These are phyloP conservation scores for Tamandua tetradactyla DNA, from an alignment of 2,797 vertebrate genomes.

Conservation along the genomic window DNA sequence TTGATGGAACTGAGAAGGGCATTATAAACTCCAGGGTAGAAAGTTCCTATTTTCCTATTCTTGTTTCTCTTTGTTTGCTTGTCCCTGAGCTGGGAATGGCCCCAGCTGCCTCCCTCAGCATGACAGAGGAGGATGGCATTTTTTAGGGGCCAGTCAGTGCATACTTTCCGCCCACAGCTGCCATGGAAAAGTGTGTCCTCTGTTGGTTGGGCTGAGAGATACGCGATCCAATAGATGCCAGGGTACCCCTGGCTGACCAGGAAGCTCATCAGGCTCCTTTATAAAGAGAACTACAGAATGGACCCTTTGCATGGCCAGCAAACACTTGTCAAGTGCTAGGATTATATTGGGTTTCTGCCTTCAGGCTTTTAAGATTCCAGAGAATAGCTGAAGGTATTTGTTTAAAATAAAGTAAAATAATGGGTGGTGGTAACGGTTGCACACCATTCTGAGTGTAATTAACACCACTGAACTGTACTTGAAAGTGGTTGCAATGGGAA, in stretches of 20 bases:
- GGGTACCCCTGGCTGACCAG: neutral
- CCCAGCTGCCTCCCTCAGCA: neutral
- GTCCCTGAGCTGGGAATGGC: neutral
- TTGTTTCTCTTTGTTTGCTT: neutral
- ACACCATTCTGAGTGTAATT: too few species aligned
- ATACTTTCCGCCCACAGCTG: neutral
- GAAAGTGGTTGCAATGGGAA: too few species aligned
- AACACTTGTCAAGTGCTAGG: neutral
- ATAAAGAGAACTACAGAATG: neutral
- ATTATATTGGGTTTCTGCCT: neutral
- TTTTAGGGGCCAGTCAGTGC: neutral
- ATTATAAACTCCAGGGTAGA: neutral
- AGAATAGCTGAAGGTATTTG: neutral
- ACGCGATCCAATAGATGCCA: neutral
- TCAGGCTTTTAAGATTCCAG: neutral
- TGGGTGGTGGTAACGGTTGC: too few species aligned
- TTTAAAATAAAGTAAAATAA: constrained; percentile 9
- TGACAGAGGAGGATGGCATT: neutral
- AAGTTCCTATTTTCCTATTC: neutral
- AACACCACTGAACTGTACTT: too few species aligned
- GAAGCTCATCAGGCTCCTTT: neutral
- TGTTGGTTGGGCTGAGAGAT: neutral
- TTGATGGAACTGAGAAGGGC: neutral
- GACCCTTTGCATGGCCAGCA: neutral
- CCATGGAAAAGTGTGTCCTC: neutral